Conservation (phyloP, 30 jellyfish, hydroid and myxozoan species). For the Hydractinia symbiolongicarpus region DNA sequence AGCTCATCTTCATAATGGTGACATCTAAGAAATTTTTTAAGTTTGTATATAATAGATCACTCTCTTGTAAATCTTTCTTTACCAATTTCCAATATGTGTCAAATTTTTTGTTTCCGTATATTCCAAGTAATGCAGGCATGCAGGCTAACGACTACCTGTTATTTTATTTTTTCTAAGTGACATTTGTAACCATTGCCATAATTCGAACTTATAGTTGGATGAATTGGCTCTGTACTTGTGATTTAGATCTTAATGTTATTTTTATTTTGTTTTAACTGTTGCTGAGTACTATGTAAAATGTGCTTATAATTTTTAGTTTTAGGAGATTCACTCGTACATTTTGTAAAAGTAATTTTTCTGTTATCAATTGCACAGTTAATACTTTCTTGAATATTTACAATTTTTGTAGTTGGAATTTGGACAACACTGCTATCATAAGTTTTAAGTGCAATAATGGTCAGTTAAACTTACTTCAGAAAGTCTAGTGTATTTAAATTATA, state of each 20-base stretch:
- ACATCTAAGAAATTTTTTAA: constrained; percentile 17
- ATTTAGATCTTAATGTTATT: no score
- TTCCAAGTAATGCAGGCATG: constrained; percentile 34
- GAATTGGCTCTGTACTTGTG: no score
- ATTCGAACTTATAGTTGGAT: no score
- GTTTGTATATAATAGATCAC: constrained; percentile 13
- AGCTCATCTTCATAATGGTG: constrained; percentile 17
- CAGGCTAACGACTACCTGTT: constrained; percentile 36
- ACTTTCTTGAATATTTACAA: background rate
- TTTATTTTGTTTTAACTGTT: no score
- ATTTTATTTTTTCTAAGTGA: constrained; percentile 10
- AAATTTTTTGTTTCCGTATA: constrained; percentile 14
- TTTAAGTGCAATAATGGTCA: background rate
- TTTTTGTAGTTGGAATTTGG: background rate
- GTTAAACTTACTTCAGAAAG: background rate
- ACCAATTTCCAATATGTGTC: constrained; percentile 8
- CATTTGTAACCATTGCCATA: background rate
- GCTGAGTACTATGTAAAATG: no score
- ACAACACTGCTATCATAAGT: no score
- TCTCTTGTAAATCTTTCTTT: background rate
- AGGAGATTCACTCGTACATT: no score
- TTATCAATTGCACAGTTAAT: background rate
- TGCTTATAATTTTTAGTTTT: no score
- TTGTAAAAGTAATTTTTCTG: no score
- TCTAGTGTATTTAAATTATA: background rate